These are phyloP conservation scores for Dromococcyx pavoninus DNA, from an alignment of 2,797 vertebrate species.

Conservation along the genomic window DNA sequence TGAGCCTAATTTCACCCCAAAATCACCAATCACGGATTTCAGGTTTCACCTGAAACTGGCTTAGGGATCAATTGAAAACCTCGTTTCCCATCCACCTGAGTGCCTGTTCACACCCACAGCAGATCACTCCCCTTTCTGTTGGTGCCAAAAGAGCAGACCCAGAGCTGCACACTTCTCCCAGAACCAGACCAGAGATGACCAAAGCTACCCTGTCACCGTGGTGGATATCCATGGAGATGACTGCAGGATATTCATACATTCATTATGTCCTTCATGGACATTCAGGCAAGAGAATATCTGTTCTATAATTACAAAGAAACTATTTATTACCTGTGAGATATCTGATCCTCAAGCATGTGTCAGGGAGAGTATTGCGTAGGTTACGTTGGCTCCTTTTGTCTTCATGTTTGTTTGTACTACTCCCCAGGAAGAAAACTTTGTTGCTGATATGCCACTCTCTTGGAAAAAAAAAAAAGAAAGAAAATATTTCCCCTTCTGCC, in stretches of 20 bases:
- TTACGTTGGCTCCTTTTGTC: neutral
- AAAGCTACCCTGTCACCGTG: neutral
- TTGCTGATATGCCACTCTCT: constrained; percentile 25
- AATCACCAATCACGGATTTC: neutral
- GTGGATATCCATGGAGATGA: neutral
- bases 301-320: neutral
- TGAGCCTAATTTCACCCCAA: neutral
- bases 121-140: neutral
- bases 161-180: neutral
- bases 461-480: neutral
- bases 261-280: neutral
- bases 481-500: constrained; percentile 66
- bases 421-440: constrained; percentile 37
- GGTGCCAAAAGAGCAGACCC: neutral
- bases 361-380: neutral
- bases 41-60: neutral
- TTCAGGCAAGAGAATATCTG: neutral
- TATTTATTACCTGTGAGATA: constrained; percentile 40
- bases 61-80: neutral
- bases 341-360: neutral
- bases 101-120: neutral
- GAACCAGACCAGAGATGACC: neutral
- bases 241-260: neutral
- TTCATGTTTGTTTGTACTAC: neutral
- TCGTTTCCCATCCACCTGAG: neutral